Conservation (phyloP, 2,113 vertebrate genomes). For the Psittacula cyanocephala region DNA sequence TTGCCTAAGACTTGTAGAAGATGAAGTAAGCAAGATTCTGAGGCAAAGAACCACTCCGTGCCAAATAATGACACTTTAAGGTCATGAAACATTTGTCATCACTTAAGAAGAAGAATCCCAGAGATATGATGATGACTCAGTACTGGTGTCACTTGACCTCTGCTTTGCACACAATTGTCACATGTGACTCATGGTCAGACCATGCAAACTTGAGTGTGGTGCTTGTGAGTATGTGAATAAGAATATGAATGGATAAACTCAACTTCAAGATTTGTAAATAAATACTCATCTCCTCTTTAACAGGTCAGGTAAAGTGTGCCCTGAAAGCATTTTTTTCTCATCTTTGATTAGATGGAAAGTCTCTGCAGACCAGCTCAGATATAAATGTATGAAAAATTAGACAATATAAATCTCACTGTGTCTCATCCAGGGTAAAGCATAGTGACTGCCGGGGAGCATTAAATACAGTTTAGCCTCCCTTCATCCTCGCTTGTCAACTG, state of each 20-base stretch:
- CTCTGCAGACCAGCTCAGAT: neutral
- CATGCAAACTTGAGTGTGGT: neutral
- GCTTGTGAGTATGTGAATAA: neutral
- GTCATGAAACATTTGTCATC: neutral
- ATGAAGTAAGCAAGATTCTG: neutral
- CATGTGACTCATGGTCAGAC: neutral
- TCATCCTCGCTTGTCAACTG: neutral
- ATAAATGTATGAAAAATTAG: neutral
- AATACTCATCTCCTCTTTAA: neutral
- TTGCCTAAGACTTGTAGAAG: neutral
- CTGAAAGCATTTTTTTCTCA: neutral
- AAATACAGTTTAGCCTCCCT: neutral
- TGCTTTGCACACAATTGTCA: neutral
- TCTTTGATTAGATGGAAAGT: neutral
- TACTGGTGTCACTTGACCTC: neutral
- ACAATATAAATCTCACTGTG: neutral
- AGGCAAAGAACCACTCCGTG: neutral
- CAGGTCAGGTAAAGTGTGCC: neutral
- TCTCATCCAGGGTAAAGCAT: neutral
- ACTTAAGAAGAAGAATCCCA: neutral
- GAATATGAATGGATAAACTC: neutral
- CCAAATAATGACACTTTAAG: neutral
- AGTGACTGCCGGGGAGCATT: neutral
- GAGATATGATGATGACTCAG: neutral
- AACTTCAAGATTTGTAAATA: neutral